phyloP scores from a whole-genome alignment of 2,888 invertebrate species.

The Alentia gelatinosa region DNA sequence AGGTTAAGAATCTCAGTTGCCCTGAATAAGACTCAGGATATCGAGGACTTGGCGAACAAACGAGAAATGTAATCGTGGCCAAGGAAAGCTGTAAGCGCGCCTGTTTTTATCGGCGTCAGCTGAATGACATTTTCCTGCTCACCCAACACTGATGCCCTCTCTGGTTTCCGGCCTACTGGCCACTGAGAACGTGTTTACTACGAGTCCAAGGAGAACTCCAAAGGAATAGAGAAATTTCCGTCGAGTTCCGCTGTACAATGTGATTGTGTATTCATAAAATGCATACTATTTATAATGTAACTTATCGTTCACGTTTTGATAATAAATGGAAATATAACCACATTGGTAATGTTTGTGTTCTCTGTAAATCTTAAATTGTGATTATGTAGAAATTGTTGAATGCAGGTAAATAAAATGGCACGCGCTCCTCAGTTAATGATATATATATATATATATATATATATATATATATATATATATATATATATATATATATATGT shows the following conservation, averaged over 20 bases:
- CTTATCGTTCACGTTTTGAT: conserved; percentile 6
- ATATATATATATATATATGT: too few relatives aligned
- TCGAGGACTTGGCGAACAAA: not conserved
- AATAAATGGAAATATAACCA: conserved; percentile 3
- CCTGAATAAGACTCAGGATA: not conserved
- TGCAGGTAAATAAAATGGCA: too few relatives aligned
- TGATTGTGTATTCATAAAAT: not conserved
- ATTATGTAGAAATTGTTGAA: too few relatives aligned
- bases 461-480: too few relatives aligned
- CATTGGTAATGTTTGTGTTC: too few relatives aligned
- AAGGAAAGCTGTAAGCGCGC: not conserved
- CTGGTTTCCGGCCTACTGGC: too few relatives aligned
- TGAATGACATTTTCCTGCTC: not conserved
- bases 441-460: too few relatives aligned
- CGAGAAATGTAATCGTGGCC: not conserved
- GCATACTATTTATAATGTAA: conserved; percentile 33
- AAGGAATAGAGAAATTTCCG: too few relatives aligned
- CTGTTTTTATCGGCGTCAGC: not conserved
- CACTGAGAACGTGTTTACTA: too few relatives aligned
- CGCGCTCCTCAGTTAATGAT: too few relatives aligned
- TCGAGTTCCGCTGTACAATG: not conserved
- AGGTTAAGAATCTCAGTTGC: not conserved
- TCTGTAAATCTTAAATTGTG: too few relatives aligned
- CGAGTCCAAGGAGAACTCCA: too few relatives aligned
- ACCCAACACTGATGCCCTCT: not conserved